phyloP scores from a whole-genome alignment of 2,113 vertebrate genomes.

The Tragelaphus imberbis region DNA sequence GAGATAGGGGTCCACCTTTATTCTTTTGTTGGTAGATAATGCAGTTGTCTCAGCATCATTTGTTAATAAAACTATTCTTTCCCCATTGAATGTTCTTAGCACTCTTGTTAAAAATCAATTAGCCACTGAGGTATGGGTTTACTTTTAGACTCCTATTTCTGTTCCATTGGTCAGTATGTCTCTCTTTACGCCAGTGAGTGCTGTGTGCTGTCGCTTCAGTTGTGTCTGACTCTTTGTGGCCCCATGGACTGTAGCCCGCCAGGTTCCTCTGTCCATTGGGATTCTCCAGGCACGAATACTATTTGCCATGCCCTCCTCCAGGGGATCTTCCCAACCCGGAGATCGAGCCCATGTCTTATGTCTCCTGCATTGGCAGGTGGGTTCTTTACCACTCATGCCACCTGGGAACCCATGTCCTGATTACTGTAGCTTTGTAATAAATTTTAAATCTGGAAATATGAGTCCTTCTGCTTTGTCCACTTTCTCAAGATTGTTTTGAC shows the following conservation, averaged over 20 bases:
- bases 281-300: background rate
- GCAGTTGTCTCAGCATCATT: background rate
- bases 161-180: background rate
- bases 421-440: background rate
- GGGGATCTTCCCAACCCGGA: background rate
- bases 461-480: background rate
- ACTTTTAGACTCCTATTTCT: background rate
- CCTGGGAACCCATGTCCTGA: background rate
- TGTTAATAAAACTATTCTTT: background rate
- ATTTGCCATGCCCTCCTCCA: background rate
- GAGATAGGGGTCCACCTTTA: background rate
- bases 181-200: background rate
- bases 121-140: background rate
- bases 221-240: background rate
- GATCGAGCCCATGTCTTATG: background rate
- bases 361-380: background rate
- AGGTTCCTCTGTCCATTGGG: background rate
- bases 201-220: background rate
- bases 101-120: background rate
- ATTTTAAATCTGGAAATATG: background rate
- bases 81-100: background rate
- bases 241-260: background rate
- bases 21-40: background rate
- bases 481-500: background rate
- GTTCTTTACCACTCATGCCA: background rate